These are phyloP conservation scores for Abrostola triplasia DNA, from an alignment of 2,888 invertebrate genomes.

Conservation along the genomic window DNA sequence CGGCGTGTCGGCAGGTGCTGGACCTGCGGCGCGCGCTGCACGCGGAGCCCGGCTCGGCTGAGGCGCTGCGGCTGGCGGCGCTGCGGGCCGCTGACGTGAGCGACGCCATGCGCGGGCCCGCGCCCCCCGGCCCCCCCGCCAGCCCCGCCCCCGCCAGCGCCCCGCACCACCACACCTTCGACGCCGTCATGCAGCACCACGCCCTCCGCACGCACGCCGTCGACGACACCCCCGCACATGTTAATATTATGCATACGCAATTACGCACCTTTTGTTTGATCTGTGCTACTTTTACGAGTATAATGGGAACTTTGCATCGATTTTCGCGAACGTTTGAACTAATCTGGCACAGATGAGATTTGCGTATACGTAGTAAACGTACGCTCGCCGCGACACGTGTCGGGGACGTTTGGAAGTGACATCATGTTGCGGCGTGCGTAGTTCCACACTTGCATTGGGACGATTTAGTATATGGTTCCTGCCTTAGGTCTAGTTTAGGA, in stretches of 20 bases:
- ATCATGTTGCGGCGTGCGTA: conserved; percentile 44
- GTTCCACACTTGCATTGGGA: conserved; percentile 58
- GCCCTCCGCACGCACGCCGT: conserved; percentile 86
- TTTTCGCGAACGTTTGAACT: conserved; percentile 52
- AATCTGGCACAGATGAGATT: conserved; percentile 57
- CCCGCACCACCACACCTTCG: conserved; percentile 87
- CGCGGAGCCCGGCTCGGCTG: conserved; percentile 90
- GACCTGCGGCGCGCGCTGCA: conserved; percentile 94
- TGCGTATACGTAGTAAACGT: conserved; percentile 53
- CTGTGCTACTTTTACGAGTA: conserved; percentile 52
- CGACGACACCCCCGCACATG: conserved; percentile 69
- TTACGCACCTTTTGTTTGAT: conserved; percentile 55
- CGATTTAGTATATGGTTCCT: conserved; percentile 67
- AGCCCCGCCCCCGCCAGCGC: conserved; percentile 70
- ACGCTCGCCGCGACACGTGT: conserved; percentile 37
- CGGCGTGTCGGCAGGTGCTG: conserved; percentile 90
- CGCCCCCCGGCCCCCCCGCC: conserved; percentile 58
- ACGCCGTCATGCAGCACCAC: conserved; percentile 88
- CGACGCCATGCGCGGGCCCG: conserved; percentile 76
- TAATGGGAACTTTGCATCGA: conserved; percentile 48
- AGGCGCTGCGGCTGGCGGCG: conserved; percentile 87
- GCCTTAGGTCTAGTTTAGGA: conserved; percentile 61
- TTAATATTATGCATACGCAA: conserved; percentile 58
- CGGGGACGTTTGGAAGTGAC: conserved; percentile 3
- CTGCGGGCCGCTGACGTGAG: conserved; percentile 87